These are phyloP conservation scores for Ameiurus melas DNA, from an alignment of 2,113 vertebrate genomes.

Conservation along the genomic window DNA sequence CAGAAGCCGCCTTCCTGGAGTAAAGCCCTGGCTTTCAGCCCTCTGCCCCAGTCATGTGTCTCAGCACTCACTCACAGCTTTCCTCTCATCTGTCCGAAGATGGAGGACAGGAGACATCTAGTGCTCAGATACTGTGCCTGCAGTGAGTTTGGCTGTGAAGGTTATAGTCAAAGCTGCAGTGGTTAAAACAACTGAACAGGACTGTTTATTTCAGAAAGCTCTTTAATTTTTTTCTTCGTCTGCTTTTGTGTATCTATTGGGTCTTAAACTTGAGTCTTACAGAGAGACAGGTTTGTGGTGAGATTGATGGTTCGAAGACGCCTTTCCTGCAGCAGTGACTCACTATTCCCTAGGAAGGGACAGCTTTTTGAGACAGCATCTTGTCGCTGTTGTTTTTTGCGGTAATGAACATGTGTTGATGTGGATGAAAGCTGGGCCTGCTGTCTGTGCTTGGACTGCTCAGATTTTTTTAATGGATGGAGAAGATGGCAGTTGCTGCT, in stretches of 20 bases:
- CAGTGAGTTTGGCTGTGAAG: conserved; percentile 32
- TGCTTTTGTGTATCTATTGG: neutral
- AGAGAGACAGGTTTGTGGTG: neutral
- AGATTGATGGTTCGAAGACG: neutral
- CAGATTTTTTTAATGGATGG: conserved; percentile 6
- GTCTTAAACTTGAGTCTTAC: neutral
- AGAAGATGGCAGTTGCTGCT: conserved; percentile 32
- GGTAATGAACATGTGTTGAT: conserved; percentile 34
- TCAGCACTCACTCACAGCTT: conserved; percentile 1
- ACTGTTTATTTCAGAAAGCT: neutral
- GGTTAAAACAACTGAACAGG: neutral
- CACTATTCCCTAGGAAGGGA: neutral
- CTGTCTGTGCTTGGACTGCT: conserved; percentile 7
- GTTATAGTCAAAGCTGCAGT: conserved; percentile 1
- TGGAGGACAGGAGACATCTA: conserved; percentile 72
- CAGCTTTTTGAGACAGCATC: conserved; percentile 21
- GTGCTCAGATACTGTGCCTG: conserved; percentile 60
- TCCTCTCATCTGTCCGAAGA: neutral
- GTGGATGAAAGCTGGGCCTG: conserved; percentile 32
- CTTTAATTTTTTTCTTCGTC: neutral
- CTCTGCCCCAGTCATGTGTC: conserved; percentile 4
- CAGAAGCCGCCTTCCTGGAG: conserved; percentile 39
- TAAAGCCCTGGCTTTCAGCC: conserved; percentile 30
- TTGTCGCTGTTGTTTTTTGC: conserved; percentile 11
- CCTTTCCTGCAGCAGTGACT: conserved; percentile 30